Conservation (phyloP, 2,113 vertebrate genomes). For the Meles meles region DNA sequence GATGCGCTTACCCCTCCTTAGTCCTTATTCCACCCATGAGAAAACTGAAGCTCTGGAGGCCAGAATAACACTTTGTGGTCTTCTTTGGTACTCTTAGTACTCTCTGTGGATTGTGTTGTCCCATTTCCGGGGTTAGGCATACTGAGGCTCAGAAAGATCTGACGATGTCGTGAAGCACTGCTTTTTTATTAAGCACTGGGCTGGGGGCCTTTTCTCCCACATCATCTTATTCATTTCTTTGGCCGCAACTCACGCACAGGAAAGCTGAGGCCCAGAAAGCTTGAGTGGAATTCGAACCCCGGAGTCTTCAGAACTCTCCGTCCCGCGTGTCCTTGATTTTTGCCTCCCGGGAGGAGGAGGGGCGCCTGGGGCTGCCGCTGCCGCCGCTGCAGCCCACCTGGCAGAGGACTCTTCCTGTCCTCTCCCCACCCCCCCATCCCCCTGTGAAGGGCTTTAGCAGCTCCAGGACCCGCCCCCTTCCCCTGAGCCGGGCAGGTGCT, state of each 20-base stretch:
- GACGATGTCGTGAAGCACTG: background rate
- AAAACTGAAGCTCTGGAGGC: background rate
- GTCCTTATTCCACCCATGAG: background rate
- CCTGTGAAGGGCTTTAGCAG: background rate
- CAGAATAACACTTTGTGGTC: background rate
- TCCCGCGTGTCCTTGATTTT: background rate
- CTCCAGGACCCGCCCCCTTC: slow-evolving; percentile 44
- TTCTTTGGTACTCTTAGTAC: background rate
- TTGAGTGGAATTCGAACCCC: background rate
- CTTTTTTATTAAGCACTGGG: background rate
- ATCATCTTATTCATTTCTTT: background rate
- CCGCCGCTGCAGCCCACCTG: background rate
- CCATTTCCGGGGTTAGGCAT: background rate
- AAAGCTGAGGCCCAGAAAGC: background rate
- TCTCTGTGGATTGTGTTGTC: background rate
- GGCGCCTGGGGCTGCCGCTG: background rate
- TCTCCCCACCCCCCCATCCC: background rate
- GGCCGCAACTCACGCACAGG: background rate
- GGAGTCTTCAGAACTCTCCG: background rate
- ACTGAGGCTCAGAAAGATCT: background rate
- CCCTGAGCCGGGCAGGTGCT: slow-evolving; percentile 42
- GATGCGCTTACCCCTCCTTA: background rate
- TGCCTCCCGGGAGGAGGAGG: background rate
- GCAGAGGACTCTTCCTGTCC: background rate
- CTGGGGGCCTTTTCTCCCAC: background rate